These are phyloP conservation scores for Hippocampus barbouri DNA, from an alignment of 2,113 vertebrate species.

Conservation along the genomic window DNA sequence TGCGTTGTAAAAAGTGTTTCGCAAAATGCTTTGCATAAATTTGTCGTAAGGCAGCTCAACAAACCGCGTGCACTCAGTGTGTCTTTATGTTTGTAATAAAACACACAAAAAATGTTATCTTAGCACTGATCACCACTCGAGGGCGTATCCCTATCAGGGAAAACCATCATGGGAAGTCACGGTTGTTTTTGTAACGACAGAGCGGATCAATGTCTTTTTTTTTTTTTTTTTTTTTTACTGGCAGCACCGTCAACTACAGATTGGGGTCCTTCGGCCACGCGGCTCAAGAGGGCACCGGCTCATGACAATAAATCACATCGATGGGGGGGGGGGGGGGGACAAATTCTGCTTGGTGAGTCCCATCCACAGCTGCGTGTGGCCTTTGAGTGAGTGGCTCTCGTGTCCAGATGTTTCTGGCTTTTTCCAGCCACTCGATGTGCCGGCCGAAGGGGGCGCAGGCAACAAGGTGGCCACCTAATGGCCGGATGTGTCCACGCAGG, in stretches of 20 bases:
- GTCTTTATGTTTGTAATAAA: too few relatives aligned
- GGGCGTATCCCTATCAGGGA: slow-evolving; percentile 17
- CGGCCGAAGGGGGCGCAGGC: slow-evolving; percentile 9
- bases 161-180: slow-evolving; percentile 7
- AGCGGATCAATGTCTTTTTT: slow-evolving; percentile 6
- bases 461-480: slow-evolving; percentile 31
- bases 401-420: slow-evolving; percentile 54
- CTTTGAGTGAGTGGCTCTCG: slow-evolving; percentile 31
- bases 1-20: too few relatives aligned
- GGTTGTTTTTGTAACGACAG: slow-evolving; percentile 30
- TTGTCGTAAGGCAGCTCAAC: too few relatives aligned
- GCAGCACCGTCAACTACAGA: slow-evolving; percentile 28
- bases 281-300: slow-evolving; percentile 16
- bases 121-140: not conserved
- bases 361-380: slow-evolving; percentile 48
- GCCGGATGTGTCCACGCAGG: not conserved
- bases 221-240: slow-evolving; percentile 19
- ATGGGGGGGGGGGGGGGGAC: slow-evolving; percentile 16
- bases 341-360: slow-evolving; percentile 37
- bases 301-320: slow-evolving; percentile 37
- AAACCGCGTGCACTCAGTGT: too few relatives aligned
- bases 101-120: not conserved
- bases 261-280: slow-evolving; percentile 29
- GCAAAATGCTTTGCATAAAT: too few relatives aligned
- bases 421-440: slow-evolving; percentile 21